phyloP scores from a whole-genome alignment of 2,113 vertebrate species.

The Telmatochromis sp. region DNA sequence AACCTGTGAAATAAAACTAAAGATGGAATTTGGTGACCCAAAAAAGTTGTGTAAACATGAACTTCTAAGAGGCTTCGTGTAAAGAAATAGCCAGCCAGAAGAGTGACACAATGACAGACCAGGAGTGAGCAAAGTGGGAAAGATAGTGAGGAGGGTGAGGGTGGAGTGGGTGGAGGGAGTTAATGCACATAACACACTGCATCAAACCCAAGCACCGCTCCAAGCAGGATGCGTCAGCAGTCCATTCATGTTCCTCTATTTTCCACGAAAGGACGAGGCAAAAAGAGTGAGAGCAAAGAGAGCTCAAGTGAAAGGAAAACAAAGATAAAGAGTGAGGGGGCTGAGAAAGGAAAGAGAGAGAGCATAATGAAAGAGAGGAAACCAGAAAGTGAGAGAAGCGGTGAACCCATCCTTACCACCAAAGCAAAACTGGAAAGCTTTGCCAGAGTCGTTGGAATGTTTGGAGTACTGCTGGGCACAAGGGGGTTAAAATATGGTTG shows the following conservation, averaged over 20 bases:
- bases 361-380: not conserved
- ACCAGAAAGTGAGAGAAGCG: not conserved
- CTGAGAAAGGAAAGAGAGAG: not conserved
- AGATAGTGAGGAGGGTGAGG: slow-evolving; percentile 18
- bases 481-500: slow-evolving; percentile 60
- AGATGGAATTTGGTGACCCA: not conserved
- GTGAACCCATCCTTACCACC: slow-evolving; percentile 18
- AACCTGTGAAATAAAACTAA: not conserved
- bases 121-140: slow-evolving; percentile 13
- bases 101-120: slow-evolving; percentile 12
- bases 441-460: slow-evolving; percentile 8
- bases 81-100: not conserved
- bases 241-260: slow-evolving; percentile 77
- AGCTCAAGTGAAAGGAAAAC: not conserved
- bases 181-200: slow-evolving; percentile 78
- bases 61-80: not conserved
- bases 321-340: not conserved
- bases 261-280: slow-evolving; percentile 71
- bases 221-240: slow-evolving; percentile 82
- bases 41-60: not conserved
- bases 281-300: not conserved
- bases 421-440: slow-evolving; percentile 20
- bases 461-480: slow-evolving; percentile 22
- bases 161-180: slow-evolving; percentile 58
- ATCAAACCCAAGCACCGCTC: slow-evolving; percentile 80